Evolutionary conservation across 2,797 vertebrate species (phyloP).

Genomic region (Myripristis jacobus): DNA sequence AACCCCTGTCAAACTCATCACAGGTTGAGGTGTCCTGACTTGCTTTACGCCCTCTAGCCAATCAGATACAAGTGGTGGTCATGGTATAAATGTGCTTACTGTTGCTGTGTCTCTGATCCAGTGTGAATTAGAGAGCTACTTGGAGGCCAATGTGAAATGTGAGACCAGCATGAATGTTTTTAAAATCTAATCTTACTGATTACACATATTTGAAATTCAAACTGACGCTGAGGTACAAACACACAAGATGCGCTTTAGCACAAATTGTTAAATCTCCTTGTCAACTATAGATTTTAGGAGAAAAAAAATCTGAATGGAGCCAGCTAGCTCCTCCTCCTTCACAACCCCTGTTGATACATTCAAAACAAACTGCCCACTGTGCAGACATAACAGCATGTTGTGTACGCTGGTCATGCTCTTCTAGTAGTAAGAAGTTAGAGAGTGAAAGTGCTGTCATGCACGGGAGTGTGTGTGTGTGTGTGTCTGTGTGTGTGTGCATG

Average conservation of each 20-base stretch:
- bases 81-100: no score
- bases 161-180: no score
- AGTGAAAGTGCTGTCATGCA: constrained; percentile 37
- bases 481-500: constrained; percentile 28
- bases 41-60: no score
- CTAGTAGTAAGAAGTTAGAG: constrained; percentile 38
- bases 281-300: not conserved
- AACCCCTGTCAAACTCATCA: no score
- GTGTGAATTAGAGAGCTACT: no score
- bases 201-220: not conserved
- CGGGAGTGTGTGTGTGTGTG: constrained; percentile 24
- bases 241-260: not conserved
- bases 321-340: not conserved
- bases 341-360: not conserved
- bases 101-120: no score
- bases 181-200: no score
- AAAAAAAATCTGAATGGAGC: not conserved
- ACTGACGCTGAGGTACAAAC: not conserved
- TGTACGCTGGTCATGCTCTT: constrained; percentile 2
- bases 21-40: no score
- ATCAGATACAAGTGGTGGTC: no score
- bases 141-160: no score
- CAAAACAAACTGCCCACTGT: not conserved
- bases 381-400: not conserved
- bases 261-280: not conserved